Percentiles rank a stretch among this genome's conserved stretches.
These are phyloP conservation scores for Noctuana brunneofusca DNA, from an alignment of 2,888 invertebrate species.

Conservation along the genomic window DNA sequence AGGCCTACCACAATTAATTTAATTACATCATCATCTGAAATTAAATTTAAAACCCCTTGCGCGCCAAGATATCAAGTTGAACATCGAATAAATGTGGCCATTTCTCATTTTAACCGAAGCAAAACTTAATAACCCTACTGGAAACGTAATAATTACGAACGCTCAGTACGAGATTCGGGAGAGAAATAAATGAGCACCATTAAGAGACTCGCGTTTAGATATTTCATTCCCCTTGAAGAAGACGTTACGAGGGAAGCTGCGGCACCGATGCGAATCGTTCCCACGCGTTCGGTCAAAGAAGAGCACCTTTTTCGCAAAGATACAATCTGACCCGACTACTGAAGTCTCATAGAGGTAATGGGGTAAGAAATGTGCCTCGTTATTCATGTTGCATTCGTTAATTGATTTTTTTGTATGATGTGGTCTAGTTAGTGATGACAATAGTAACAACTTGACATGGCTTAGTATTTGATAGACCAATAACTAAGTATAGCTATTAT, in stretches of 20 bases:
- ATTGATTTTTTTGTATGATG: neutral
- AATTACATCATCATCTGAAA: constrained; percentile 71
- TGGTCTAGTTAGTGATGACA: no score
- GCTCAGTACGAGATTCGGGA: constrained; percentile 78
- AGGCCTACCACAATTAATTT: constrained; percentile 63
- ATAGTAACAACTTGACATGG: neutral
- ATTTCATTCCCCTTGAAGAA: constrained; percentile 80
- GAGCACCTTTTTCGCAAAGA: constrained; percentile 29
- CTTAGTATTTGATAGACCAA: neutral
- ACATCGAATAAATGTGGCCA: constrained; percentile 75
- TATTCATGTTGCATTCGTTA: neutral
- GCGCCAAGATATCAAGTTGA: constrained; percentile 75
- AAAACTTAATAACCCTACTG: constrained; percentile 81
- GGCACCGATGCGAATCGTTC: constrained; percentile 60
- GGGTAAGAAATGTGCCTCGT: neutral
- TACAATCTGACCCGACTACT: constrained; percentile 15
- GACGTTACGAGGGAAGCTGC: constrained; percentile 64
- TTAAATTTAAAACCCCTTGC: constrained; percentile 75
- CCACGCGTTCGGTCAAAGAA: constrained; percentile 70
- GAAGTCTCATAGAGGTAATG: constrained; percentile 19
- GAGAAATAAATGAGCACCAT: constrained; percentile 80
- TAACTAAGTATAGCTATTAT: no score
- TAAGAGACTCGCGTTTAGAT: constrained; percentile 79
- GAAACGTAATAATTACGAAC: constrained; percentile 79
- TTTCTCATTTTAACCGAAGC: constrained; percentile 80